phyloP scores from a whole-genome alignment of 1,140 invertebrate species.

The Caenorhabditis latens region DNA sequence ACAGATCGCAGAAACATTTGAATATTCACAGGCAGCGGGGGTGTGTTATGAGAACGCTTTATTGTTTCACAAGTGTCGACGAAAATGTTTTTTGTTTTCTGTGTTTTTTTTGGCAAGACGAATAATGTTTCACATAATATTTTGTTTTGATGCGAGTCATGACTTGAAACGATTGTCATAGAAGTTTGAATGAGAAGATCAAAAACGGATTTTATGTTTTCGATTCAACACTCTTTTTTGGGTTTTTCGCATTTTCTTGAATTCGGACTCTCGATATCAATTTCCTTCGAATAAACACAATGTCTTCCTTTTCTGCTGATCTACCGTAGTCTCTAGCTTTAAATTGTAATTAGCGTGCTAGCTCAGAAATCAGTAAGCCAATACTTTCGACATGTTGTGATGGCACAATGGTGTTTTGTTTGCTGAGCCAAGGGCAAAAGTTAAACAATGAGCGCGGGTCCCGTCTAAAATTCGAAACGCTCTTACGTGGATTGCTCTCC shows the following conservation, averaged over 20 bases:
- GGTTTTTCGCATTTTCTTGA: no score
- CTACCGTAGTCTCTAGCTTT: neutral
- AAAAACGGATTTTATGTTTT: no score
- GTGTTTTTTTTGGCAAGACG: no score
- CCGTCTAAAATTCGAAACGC: constrained; percentile 12
- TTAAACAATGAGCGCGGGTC: constrained; percentile 27
- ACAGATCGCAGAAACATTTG: constrained; percentile 2
- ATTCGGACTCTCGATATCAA: no score
- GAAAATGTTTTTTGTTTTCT: neutral
- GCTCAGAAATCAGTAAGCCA: constrained; percentile 41
- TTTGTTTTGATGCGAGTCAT: no score
- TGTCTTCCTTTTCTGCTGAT: neutral
- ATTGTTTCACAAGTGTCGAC: neutral
- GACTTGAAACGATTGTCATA: no score
- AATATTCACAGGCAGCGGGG: constrained; percentile 24
- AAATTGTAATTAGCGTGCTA: neutral
- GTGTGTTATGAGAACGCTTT: constrained; percentile 28
- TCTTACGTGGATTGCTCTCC: constrained; percentile 22
- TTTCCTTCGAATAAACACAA: no score
- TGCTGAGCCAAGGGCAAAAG: constrained; percentile 32
- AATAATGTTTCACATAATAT: neutral
- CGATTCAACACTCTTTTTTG: no score
- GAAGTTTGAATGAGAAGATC: no score
- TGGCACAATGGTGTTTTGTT: constrained; percentile 44
- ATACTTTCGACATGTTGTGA: constrained; percentile 1